A percentile compares a stretch with the other conserved stretches of the same genome.
phyloP scores from a whole-genome alignment of 2,113 vertebrate genomes.

The Atrichornis clamosus region DNA sequence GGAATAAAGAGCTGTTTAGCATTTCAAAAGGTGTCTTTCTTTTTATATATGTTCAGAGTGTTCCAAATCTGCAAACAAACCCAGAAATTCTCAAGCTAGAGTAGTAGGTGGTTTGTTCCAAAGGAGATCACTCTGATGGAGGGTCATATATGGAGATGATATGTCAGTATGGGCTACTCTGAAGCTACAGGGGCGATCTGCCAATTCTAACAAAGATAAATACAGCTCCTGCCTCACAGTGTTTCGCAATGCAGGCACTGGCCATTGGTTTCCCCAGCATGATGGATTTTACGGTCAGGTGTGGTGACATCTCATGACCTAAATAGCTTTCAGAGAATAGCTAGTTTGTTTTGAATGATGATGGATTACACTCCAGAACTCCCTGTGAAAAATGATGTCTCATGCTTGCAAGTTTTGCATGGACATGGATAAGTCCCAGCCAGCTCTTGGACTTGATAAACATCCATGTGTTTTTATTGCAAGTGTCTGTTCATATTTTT shows the following conservation, averaged over 20 bases:
- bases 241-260: constrained; percentile 40
- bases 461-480: background rate
- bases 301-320: constrained; percentile 66
- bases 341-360: constrained; percentile 66
- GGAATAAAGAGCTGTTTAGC: constrained; percentile 23
- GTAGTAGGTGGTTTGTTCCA: constrained; percentile 23
- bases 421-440: background rate
- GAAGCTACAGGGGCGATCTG: constrained; percentile 39
- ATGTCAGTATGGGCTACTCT: constrained; percentile 29
- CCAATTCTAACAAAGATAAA: constrained; percentile 73
- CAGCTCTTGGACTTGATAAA: background rate
- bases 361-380: constrained; percentile 59
- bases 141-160: constrained; percentile 23
- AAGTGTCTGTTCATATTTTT: background rate
- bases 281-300: constrained; percentile 73
- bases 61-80: background rate
- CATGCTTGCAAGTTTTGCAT: constrained; percentile 34
- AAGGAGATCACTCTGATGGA: constrained; percentile 36
- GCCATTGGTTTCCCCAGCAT: constrained; percentile 55
- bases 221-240: constrained; percentile 19
- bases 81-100: background rate
- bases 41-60: background rate
- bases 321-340: constrained; percentile 46
- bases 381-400: constrained; percentile 51
- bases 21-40: constrained; percentile 44